Evolutionary conservation across 2,113 vertebrate genomes (phyloP), one percentile per base, ranked within the genome.

Genomic region (Semnornis frantzii): DNA sequence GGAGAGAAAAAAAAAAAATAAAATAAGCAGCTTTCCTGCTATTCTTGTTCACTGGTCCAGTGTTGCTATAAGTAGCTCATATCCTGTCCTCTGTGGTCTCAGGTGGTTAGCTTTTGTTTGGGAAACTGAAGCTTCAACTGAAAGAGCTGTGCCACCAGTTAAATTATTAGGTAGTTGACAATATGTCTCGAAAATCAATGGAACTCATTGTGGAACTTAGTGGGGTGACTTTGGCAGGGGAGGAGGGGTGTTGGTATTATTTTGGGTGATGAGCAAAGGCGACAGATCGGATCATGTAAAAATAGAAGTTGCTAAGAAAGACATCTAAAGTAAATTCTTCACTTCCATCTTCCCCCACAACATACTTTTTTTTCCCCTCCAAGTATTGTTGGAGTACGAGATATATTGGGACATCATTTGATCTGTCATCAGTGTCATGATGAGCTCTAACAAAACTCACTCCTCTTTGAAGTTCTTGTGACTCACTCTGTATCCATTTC

Each of bases 51-150:
- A 91, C 97, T 97, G 97, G 97, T 98, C 98, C 98, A 96, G 97
- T 93, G 92, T 97, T 98, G 97, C 99, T 99, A 99, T 99, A 99
- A 99, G 99, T 99, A 99, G 99, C 98, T 98, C 97, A 98, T 98
- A 98, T 99, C 99, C 99, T 99, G 99, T 98, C 97, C 97, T 97
- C 98, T 98, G 98, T 98, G 98, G 98, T 98, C 98, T 99, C 98
- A 98, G 99, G 98, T 99, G 98, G 98, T 98, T 98, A 97, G 59
- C 97, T 98, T 98, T 99, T 99, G 98, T 99, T 99, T 98, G 95
- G 97, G 97, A 98, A 98, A 98, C 98, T 97, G 96, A 97, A 96
- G 96, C 97, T 97, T 95, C 93, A 94, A 92, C 97, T 71, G 82
- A 97, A 98, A 95, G 95, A 95, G 96, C 96, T 94, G 82, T 98